These are phyloP conservation scores for Chesias legatella DNA, from an alignment of 2,888 invertebrate genomes.

Conservation along the genomic window DNA sequence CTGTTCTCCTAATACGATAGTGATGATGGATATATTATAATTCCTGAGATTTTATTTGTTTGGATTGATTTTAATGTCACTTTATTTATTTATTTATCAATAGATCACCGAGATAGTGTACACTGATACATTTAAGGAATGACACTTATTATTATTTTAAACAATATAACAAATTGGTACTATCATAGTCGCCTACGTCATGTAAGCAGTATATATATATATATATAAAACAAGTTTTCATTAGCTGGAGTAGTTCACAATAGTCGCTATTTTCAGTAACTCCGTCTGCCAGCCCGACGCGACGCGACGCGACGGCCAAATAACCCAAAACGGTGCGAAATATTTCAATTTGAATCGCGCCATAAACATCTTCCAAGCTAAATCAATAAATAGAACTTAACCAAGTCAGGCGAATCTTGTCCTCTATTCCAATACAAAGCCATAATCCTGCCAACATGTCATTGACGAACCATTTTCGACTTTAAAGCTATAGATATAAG, in stretches of 20 bases:
- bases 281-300: too few species aligned
- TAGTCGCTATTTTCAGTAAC: too few species aligned
- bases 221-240: too few species aligned
- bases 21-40: conserved; percentile 25
- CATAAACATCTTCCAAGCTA: conserved; percentile 29
- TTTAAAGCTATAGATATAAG: conserved; percentile 1
- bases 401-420: conserved; percentile 31
- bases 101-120: too few species aligned
- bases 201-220: too few species aligned
- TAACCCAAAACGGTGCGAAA: conserved; percentile 22
- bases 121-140: too few species aligned
- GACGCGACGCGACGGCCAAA: too few species aligned
- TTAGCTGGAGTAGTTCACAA: too few species aligned
- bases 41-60: conserved; percentile 12
- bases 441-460: neutral
- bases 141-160: too few species aligned
- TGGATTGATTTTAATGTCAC: conserved; percentile 13
- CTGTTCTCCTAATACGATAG: conserved; percentile 16
- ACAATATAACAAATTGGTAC: too few species aligned
- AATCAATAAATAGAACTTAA: conserved; percentile 34
- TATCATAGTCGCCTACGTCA: too few species aligned
- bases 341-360: conserved; percentile 30
- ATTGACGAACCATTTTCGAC: conserved; percentile 5
- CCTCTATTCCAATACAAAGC: conserved; percentile 21
- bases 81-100: neutral